These are phyloP conservation scores for Protonemura montana DNA, from an alignment of 2,888 invertebrate genomes.

Conservation along the genomic window DNA sequence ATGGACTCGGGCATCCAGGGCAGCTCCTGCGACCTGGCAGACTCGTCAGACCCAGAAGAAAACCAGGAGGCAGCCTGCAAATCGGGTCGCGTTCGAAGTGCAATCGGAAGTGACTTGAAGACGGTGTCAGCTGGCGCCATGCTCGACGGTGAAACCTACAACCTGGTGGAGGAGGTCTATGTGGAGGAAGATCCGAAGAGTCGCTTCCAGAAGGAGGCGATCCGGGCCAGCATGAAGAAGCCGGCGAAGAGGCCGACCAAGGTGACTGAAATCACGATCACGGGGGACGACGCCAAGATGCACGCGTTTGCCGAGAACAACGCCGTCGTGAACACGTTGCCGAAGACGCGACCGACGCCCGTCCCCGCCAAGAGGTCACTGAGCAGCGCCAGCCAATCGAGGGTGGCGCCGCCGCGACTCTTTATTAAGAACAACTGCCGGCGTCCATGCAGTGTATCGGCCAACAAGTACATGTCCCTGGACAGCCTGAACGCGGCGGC, in stretches of 20 bases:
- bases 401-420: constrained; percentile 1
- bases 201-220: constrained; percentile 38
- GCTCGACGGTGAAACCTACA: constrained; percentile 48
- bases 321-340: background rate
- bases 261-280: background rate
- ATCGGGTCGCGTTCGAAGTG: background rate
- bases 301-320: background rate
- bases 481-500: constrained; percentile 1
- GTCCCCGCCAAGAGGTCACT: constrained; percentile 18
- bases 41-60: constrained; percentile 34
- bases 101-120: background rate
- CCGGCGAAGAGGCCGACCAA: background rate
- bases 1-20: constrained; percentile 50
- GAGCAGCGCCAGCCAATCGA: background rate
- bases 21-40: constrained; percentile 48
- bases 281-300: background rate
- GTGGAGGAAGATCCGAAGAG: constrained; percentile 44
- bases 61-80: background rate
- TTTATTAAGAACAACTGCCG: background rate
- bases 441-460: background rate
- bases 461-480: constrained; percentile 15
- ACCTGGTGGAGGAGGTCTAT: constrained; percentile 49
- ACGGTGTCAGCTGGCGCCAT: background rate
- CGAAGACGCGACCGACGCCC: background rate
- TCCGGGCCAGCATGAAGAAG: background rate